phyloP scores from a whole-genome alignment of 2,888 invertebrate genomes.

The Mechanitis messenoides region DNA sequence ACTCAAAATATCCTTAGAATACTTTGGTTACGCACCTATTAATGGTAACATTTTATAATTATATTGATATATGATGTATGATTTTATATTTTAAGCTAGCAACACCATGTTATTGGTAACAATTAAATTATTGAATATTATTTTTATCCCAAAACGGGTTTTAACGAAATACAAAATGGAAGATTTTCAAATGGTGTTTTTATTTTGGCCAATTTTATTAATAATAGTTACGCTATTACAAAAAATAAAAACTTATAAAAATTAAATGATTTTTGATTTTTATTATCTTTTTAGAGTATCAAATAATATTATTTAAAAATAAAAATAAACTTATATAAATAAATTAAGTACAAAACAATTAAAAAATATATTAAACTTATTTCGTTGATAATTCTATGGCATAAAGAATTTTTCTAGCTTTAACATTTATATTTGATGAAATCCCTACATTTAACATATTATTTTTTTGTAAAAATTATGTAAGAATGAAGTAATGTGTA shows the following conservation, averaged over 20 bases:
- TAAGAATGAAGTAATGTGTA: too few species aligned
- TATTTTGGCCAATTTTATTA: too few species aligned
- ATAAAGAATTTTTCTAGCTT: not conserved
- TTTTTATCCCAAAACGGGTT: too few species aligned
- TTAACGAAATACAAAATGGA: not conserved
- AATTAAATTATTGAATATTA: conserved; percentile 12
- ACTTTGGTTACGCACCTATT: conserved; percentile 21
- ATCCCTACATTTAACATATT: too few species aligned
- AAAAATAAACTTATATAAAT: not conserved
- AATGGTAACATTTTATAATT: conserved; percentile 28
- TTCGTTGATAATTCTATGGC: conserved; percentile 26
- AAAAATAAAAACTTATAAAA: not conserved
- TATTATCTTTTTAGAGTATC: too few species aligned
- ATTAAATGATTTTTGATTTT: too few species aligned
- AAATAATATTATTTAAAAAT: not conserved
- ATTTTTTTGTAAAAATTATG: too few species aligned
- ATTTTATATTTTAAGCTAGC: conserved; percentile 21
- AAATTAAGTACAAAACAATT: conserved; percentile 29
- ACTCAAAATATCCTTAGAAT: not conserved
- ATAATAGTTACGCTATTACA: not conserved
- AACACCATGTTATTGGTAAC: conserved; percentile 26
- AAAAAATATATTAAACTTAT: conserved; percentile 1
- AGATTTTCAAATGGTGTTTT: not conserved
- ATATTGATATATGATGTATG: conserved; percentile 12
- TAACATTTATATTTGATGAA: too few species aligned